phyloP scores from a whole-genome alignment of 2,113 vertebrate genomes.

The Hyla sarda region DNA sequence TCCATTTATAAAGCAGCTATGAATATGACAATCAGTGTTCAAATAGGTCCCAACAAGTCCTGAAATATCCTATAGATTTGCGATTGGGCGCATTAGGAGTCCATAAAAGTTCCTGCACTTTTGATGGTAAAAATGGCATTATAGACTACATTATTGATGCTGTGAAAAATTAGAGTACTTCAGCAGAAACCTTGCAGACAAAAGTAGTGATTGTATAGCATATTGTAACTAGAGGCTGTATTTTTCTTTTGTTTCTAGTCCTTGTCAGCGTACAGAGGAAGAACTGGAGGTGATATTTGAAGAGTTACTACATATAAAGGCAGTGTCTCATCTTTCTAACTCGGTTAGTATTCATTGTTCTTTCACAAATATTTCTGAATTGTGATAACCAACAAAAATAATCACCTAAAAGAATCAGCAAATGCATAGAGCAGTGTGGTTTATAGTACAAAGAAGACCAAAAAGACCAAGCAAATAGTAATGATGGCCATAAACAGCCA shows the following conservation, averaged over 20 bases:
- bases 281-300: constrained; percentile 95
- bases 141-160: too few species aligned
- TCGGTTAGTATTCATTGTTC: constrained; percentile 74
- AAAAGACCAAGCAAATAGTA: neutral
- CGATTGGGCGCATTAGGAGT: too few species aligned
- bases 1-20: too few species aligned
- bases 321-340: constrained; percentile 90
- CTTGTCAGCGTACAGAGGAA: constrained; percentile 86
- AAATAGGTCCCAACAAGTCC: too few species aligned
- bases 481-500: neutral
- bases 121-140: too few species aligned
- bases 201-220: neutral
- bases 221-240: neutral
- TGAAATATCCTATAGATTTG: too few species aligned
- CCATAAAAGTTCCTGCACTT: neutral
- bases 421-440: neutral
- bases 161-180: too few species aligned
- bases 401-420: neutral
- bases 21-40: too few species aligned
- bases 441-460: neutral
- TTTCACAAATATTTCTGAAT: neutral
- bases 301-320: constrained; percentile 92
- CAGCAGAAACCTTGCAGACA: neutral
- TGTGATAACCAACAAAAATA: neutral
- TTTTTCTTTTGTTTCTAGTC: constrained; percentile 71